phyloP scores from a whole-genome alignment of 1,140 invertebrate species.

The Tyrophagus putrescentiae region DNA sequence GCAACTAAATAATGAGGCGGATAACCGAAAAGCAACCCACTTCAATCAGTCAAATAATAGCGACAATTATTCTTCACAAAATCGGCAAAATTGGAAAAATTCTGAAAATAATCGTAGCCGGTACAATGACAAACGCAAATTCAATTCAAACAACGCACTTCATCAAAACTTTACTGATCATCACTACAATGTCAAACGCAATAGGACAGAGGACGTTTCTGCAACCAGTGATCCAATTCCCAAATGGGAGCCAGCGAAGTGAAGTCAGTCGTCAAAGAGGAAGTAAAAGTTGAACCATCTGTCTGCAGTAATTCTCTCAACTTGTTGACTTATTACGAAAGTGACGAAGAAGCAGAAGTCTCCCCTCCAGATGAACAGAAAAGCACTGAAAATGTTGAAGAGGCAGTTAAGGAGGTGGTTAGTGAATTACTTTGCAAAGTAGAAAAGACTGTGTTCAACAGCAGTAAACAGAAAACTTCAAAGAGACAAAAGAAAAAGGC shows the following conservation, averaged over 20 bases:
- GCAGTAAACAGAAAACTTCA: not conserved
- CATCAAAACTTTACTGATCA: not conserved
- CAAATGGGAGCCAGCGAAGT: too few relatives aligned
- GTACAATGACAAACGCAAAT: not conserved
- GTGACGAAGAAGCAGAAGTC: slow-evolving; percentile 1
- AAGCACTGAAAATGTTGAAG: slow-evolving; percentile 4
- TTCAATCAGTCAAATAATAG: too few relatives aligned
- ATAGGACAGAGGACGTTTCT: not conserved
- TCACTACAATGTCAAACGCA: not conserved
- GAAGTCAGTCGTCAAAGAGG: too few relatives aligned
- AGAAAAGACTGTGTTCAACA: not conserved
- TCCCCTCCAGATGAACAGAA: not conserved
- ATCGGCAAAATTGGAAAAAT: slow-evolving; percentile 6
- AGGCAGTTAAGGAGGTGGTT: not conserved
- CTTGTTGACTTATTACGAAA: not conserved
- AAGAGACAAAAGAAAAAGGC: not conserved
- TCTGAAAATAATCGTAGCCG: not conserved
- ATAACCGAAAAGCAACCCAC: not conserved
- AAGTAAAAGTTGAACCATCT: too few relatives aligned
- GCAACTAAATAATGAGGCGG: too few relatives aligned
- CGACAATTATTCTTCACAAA: not conserved
- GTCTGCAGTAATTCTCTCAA: slow-evolving; percentile 6
- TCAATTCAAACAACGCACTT: not conserved
- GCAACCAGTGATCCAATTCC: too few relatives aligned
- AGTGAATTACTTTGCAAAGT: not conserved